Conservation (phyloP, 2,113 vertebrate species). For the Otus sunia region DNA sequence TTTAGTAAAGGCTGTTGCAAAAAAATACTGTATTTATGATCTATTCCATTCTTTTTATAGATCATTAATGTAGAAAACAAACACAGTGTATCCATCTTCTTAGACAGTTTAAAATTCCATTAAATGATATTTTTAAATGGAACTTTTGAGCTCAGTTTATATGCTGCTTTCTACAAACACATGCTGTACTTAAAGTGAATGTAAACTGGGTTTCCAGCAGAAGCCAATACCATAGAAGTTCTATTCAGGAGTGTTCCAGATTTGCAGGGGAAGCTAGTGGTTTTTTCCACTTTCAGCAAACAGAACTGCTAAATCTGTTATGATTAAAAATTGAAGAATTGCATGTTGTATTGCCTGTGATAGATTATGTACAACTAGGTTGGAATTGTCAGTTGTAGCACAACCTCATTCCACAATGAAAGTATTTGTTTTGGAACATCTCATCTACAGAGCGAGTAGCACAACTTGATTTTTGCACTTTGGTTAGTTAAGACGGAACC, state of each 20-base stretch:
- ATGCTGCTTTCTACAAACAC: background rate
- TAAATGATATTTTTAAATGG: slow-evolving; percentile 77
- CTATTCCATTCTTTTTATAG: slow-evolving; percentile 78
- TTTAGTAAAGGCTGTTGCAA: slow-evolving; percentile 79
- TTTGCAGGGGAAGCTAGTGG: background rate
- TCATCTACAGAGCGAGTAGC: background rate
- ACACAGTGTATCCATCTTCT: slow-evolving; percentile 72
- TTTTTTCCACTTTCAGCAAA: background rate
- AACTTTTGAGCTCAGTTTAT: slow-evolving; percentile 49
- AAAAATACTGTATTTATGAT: slow-evolving; percentile 75
- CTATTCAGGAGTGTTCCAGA: background rate
- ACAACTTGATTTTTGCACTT: background rate
- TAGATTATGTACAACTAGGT: rapidly evolving
- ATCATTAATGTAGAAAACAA: slow-evolving; percentile 81
- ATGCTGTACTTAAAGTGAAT: background rate
- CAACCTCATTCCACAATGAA: rapidly evolving
- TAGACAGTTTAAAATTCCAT: slow-evolving; percentile 74
- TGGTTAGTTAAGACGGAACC: background rate
- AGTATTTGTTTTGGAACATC: background rate
- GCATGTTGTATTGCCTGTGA: background rate
- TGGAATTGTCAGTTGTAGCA: background rate
- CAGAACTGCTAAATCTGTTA: background rate
- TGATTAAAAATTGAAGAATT: background rate
- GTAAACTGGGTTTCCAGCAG: background rate
- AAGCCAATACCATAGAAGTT: background rate